Evolutionary conservation across 1,140 invertebrate genomes (phyloP).

Genomic region (Drepana arcuata): DNA sequence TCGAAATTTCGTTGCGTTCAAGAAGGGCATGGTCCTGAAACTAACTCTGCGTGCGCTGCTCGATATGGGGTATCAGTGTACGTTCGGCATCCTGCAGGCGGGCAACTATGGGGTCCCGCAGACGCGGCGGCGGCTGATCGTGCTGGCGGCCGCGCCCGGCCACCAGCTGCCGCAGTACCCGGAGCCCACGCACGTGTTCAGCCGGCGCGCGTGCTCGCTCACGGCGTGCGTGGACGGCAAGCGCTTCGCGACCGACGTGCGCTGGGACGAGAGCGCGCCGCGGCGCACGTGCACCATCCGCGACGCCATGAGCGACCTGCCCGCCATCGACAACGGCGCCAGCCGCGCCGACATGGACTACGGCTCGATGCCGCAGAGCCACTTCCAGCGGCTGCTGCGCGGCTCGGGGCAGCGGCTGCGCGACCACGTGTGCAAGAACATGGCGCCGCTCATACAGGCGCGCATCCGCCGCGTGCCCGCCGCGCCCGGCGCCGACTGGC

Average conservation of each 20-base stretch:
- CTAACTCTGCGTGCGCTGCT: conserved; percentile 83
- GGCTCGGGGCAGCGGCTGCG: conserved; percentile 73
- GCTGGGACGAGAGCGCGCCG: conserved; percentile 76
- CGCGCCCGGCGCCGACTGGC: conserved; percentile 86
- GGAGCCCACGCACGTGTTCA: conserved; percentile 87
- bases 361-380: conserved; percentile 78
- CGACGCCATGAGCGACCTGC: conserved; percentile 89
- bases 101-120: conserved; percentile 91
- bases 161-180: conserved; percentile 85
- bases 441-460: conserved; percentile 84
- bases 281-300: conserved; percentile 82
- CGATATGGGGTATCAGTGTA: conserved; percentile 91
- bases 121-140: conserved; percentile 83
- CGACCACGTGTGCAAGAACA: conserved; percentile 91
- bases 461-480: conserved; percentile 85
- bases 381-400: conserved; percentile 85
- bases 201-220: conserved; percentile 79
- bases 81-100: conserved; percentile 89
- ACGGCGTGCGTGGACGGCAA: conserved; percentile 84
- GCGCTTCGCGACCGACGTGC: conserved; percentile 60
- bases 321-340: conserved; percentile 82
- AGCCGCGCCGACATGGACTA: conserved; percentile 82
- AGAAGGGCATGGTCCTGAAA: conserved; percentile 87
- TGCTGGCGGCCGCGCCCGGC: conserved; percentile 88
- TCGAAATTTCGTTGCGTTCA: conserved; percentile 87